Percentiles rank a stretch among this genome's conserved stretches.
These are phyloP conservation scores for Sinohyriopsis cumingii DNA, from an alignment of 2,888 invertebrate genomes.

Conservation along the genomic window DNA sequence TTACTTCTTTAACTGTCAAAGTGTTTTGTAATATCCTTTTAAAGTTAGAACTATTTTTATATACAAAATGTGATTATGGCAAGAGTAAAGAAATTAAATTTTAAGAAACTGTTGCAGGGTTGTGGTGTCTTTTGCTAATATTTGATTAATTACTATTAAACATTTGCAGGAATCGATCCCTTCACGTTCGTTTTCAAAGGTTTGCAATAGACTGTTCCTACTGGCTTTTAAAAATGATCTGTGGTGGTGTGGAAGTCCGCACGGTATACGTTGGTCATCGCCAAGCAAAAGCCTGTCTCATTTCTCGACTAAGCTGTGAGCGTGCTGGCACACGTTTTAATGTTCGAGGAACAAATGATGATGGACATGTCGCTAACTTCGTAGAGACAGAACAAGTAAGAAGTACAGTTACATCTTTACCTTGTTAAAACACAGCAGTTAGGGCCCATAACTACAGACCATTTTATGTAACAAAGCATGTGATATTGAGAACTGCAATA, in stretches of 20 bases:
- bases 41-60: no score
- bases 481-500: no score
- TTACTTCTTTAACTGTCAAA: no score
- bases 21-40: no score
- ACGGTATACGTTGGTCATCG: conserved; percentile 97
- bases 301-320: conserved; percentile 97
- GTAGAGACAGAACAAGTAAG: conserved; percentile 98
- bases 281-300: conserved; percentile 92
- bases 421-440: not conserved
- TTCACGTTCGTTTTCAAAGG: conserved; percentile 92
- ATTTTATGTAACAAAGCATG: no score
- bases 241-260: conserved; percentile 96
- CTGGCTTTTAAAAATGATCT: conserved; percentile 96
- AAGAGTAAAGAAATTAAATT: no score
- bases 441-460: no score
- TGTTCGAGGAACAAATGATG: conserved; percentile 98
- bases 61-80: no score
- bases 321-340: conserved; percentile 98
- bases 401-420: not conserved
- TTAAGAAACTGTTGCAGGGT: no score
- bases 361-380: conserved; percentile 99
- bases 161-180: conserved; percentile 86
- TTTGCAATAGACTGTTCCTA: conserved; percentile 91
- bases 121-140: no score
- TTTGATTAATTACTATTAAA: no score